Evolutionary conservation across 2,113 vertebrate species (phyloP), one percentile per base, ranked within the genome.

Genomic region (Fulica atra): DNA sequence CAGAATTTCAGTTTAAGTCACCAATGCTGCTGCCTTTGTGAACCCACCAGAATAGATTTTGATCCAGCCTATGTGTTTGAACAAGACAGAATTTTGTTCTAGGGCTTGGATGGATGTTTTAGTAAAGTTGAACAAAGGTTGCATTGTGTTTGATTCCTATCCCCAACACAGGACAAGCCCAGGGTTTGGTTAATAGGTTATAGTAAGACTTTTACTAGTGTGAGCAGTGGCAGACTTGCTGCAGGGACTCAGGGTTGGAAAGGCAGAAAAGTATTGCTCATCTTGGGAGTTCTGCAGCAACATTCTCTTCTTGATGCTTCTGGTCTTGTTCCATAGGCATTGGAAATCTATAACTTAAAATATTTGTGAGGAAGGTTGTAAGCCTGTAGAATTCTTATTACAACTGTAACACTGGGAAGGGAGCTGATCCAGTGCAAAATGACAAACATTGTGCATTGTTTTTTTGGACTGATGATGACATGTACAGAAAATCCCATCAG

Each of bases 401-500:
- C 36, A 71, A 33, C 38, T 38, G 3, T 20, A 74, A 60, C 46
- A 40, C 28, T 68, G n/a, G 31, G 17, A 72, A 87, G 44, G 53
- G 69, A 81, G 31, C 54, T 72, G 61, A 25, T 82, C 69, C 57
- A 57, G 38, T 87, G 29, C 70, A 91, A 92, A 66, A 54, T 54
- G 70, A 69, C 70, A 92, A 85, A 70, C 1, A 4, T 46, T 61
- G 18, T 85, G 57, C 74, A 85, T 95, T 96, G 95, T 94, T 85
- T 89, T 89, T 85, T 88, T 53, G 51, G 57, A 23, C 31, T 68
- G 61, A 80, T 82, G 68, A 92, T 94, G 91, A 82, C 81, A 95
- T 65, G 78, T 69, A 79, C 87, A 92, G 84, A 95, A 97, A 95
- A 72, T 91, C 81, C 69, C 81, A 77, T 89, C 89, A 86, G 94